Evolutionary conservation across 2,797 vertebrate genomes (phyloP), one percentile per base, ranked within the genome.

Genomic region (Euphonia xanthogaster): DNA sequence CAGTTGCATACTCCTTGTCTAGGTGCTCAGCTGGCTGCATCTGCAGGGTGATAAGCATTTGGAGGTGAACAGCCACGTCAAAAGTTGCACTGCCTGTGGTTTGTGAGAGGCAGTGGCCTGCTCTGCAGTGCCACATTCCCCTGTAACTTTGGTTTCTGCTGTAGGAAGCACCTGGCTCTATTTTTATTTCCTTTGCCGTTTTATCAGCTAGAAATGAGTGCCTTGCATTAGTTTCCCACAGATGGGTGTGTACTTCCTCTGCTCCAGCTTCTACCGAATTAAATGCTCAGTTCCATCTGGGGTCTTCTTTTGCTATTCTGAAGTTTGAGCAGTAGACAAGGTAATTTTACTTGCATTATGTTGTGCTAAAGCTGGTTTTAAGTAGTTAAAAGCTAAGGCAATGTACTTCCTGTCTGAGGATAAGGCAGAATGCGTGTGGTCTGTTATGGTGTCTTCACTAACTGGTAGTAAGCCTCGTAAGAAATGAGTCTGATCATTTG

Each of bases 131-230:
- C 73, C 0, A 0, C 18, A 4, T 83, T 91, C 39, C 70, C 24
- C 68, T 68, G 37, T 60, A 1, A 3, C 58, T 33, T 91, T 1
- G 14, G 68, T 80, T 92, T 88, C 73, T 94, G 54, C 53, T 81
- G 39, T 91, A 89, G 94, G 92, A 96, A 94, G 70, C 95, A 96
- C 89, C 85, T 95, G 91, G 33, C 62, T 87, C 22, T 95, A 23
- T 86, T 93, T 96, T 88, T 88, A 40, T 76, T 90, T 72, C 80
- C 39, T 84, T 74, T 76, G 37, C 39, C 68, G 10, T 82, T 81
- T 71, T 90, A 31, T 74, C 72, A 78, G n/a, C 71, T 83, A 87
- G 54, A 83, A 71, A 54, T 50, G 42, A 83, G 31, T 67, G 63
- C 27, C 42, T 82, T 55, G 35, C 50, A 10, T 40, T 90, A 58